Percentiles rank a stretch among this genome's conserved stretches.
phyloP scores from a whole-genome alignment of 2,113 vertebrate species.

The Microtus pennsylvanicus region DNA sequence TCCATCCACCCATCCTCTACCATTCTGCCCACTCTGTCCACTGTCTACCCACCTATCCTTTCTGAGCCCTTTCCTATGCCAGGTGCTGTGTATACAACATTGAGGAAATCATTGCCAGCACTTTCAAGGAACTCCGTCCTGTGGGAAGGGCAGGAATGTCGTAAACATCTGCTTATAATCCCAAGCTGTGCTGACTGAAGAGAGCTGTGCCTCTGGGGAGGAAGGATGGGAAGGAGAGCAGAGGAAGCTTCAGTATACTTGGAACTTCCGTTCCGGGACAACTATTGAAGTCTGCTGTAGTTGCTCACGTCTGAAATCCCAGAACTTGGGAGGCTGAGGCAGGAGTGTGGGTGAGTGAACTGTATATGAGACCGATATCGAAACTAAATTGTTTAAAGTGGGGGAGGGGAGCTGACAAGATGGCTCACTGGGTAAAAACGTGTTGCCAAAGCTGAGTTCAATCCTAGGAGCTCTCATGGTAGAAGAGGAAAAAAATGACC shows the following conservation, averaged over 20 bases:
- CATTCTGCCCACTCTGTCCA: background rate
- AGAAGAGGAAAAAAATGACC: too few relatives aligned
- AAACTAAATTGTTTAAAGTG: background rate
- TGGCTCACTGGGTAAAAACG: background rate
- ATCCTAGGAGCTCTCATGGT: background rate
- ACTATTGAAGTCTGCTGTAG: accelerated
- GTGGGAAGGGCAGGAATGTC: slow-evolving; percentile 12
- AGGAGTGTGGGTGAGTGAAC: background rate
- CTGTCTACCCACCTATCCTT: background rate
- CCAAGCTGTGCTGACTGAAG: background rate
- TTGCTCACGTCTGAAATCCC: background rate
- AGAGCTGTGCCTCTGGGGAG: slow-evolving; percentile 29
- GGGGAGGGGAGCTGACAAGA: background rate
- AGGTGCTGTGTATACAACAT: background rate
- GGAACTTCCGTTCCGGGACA: slow-evolving; percentile 15
- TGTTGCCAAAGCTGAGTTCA: background rate
- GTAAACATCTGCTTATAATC: slow-evolving; percentile 3
- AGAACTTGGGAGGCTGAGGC: too few relatives aligned
- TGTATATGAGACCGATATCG: background rate
- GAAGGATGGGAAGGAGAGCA: slow-evolving; percentile 42
- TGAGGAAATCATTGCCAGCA: background rate
- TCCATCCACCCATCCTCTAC: background rate
- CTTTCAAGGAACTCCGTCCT: background rate
- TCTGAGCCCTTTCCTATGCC: background rate
- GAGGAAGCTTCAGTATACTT: background rate